These are phyloP conservation scores for Acanthopagrus latus DNA, from an alignment of 2,797 vertebrate genomes.

Conservation along the genomic window DNA sequence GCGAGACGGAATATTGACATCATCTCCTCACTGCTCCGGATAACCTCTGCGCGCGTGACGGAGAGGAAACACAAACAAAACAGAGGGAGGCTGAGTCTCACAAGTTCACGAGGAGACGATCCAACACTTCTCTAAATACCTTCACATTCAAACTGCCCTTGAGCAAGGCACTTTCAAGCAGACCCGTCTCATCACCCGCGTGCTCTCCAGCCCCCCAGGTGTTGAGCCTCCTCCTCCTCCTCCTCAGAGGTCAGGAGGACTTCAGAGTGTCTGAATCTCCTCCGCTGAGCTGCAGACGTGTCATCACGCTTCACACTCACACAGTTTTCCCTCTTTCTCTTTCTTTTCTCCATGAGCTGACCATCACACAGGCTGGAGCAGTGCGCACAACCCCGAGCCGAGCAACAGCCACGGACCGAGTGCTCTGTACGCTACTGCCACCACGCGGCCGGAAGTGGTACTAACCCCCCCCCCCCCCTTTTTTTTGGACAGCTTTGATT, in stretches of 20 bases:
- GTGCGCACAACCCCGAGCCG: constrained; percentile 54
- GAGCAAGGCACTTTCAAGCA: constrained; percentile 19
- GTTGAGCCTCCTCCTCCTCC: not conserved
- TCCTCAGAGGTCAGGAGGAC: not conserved
- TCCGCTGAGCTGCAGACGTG: not conserved
- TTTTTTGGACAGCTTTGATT: constrained; percentile 62
- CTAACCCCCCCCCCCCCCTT: not conserved
- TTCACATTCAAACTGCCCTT: not conserved
- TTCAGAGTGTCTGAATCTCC: not conserved
- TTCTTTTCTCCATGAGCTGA: constrained; percentile 28
- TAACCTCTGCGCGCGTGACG: constrained; percentile 18
- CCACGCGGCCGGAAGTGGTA: constrained; percentile 74
- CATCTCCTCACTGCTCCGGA: constrained; percentile 45
- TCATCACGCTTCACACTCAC: constrained; percentile 1
- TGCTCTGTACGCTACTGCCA: constrained; percentile 81
- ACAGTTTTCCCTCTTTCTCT: not conserved
- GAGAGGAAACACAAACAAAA: not conserved
- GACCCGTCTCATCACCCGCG: not conserved
- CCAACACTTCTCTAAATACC: no score
- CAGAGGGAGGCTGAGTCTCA: not conserved
- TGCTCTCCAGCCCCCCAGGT: constrained; percentile 11
- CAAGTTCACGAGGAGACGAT: constrained; percentile 26
- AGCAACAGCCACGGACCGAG: constrained; percentile 9
- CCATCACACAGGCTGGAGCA: constrained; percentile 22
- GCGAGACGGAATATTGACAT: constrained; percentile 70